A percentile compares a stretch with the other conserved stretches of the same genome.
phyloP scores from a whole-genome alignment of 1,140 invertebrate genomes.

The Drosophila truncata region DNA sequence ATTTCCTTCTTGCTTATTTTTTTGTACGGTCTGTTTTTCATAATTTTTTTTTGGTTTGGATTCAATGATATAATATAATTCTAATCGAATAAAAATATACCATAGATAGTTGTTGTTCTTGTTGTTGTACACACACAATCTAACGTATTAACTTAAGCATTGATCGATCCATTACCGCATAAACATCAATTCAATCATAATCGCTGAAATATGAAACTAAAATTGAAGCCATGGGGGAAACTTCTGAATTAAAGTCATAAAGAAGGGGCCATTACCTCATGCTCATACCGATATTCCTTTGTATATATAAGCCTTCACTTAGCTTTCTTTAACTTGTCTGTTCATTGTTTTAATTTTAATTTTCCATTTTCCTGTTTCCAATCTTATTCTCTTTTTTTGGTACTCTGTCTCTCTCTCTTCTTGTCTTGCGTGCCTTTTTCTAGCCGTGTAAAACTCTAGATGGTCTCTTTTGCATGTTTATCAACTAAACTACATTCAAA shows the following conservation, averaged over 20 bases:
- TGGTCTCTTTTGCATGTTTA: conserved; percentile 77
- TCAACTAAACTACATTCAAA: conserved; percentile 40
- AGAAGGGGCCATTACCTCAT: conserved; percentile 13
- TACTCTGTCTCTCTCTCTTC: conserved; percentile 56
- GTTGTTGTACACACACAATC: conserved; percentile 77
- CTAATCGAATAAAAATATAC: conserved; percentile 76
- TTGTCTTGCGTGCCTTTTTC: conserved; percentile 76
- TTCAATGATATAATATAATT: conserved; percentile 63
- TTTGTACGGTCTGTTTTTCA: conserved; percentile 18
- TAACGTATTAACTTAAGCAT: conserved; percentile 23
- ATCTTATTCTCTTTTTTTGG: conserved; percentile 6
- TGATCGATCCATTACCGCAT: conserved; percentile 3
- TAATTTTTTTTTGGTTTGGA: conserved; percentile 40
- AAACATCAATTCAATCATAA: conserved; percentile 8
- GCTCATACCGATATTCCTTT: conserved; percentile 7
- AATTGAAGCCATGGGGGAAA: neutral
- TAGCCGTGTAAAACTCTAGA: conserved; percentile 71
- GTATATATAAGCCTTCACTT: conserved; percentile 36
- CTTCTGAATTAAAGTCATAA: neutral
- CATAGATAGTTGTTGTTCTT: conserved; percentile 83
- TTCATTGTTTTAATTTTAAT: conserved; percentile 4
- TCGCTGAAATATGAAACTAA: neutral
- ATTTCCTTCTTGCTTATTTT: conserved; percentile 40
- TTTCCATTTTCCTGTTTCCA: conserved; percentile 1
- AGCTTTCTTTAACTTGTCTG: conserved; percentile 36